These are phyloP conservation scores for Gymnarchus niloticus DNA, from an alignment of 2,113 vertebrate genomes.

Conservation along the genomic window DNA sequence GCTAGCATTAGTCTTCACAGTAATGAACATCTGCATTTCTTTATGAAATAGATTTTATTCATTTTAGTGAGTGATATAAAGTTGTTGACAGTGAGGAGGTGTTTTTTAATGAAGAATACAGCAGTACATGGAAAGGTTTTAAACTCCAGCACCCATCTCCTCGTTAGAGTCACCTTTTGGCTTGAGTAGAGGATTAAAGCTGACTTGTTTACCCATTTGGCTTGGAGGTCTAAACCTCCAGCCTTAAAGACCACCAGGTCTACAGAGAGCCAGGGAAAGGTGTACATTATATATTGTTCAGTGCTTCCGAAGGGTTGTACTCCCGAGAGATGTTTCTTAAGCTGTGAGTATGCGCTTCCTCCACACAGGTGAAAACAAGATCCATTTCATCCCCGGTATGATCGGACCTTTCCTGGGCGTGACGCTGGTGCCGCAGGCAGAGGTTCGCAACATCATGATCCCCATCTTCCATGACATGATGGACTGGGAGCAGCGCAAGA, in stretches of 20 bases:
- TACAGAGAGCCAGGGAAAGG: too few species aligned
- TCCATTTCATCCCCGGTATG: conserved; percentile 97
- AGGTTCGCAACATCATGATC: conserved; percentile 96
- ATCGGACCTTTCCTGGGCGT: conserved; percentile 95
- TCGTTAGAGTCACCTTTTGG: background rate
- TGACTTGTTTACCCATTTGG: background rate
- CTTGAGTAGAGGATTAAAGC: background rate
- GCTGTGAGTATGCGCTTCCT: background rate
- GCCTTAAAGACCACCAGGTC: background rate
- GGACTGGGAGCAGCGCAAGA: conserved; percentile 98
- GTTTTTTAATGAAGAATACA: background rate
- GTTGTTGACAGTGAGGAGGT: background rate
- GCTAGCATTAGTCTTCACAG: background rate
- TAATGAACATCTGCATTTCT: background rate
- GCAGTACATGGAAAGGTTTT: background rate
- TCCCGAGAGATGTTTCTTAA: background rate
- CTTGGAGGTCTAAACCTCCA: background rate
- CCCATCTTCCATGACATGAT: conserved; percentile 99
- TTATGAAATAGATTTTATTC: background rate
- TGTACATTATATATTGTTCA: background rate
- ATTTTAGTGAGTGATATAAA: background rate
- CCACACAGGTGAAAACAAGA: conserved; percentile 86
- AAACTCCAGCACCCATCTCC: background rate
- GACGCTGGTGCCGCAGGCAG: conserved; percentile 88
- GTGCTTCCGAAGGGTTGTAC: background rate